Base-by-base conservation (phyloP, 2,888 invertebrate genomes). In the Platerodrilus igneus region DNA sequence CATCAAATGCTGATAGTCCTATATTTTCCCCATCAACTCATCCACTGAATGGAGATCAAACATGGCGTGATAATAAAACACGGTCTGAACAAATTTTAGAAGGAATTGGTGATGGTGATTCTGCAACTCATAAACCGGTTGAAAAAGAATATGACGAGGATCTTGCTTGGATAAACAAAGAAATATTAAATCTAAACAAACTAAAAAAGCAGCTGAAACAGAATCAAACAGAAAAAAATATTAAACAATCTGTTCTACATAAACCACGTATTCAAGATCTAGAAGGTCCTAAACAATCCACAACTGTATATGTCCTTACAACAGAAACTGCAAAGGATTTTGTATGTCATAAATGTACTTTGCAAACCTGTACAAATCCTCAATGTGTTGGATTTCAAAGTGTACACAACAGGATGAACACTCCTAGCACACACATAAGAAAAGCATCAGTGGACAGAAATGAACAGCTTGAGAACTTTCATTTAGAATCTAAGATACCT, bases 131-230 rank as follows among this genome's bases (percentile, higher is more conserved):
- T n/a, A n/a, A n/a, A n/a, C n/a, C n/a, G n/a, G 15, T 14, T 2
- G 19, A 28, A 19, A 70, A 71, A 57, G 75, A 76, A 53, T 67
- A 71, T 37, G 66, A 68, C 44, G 72, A 74, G 52, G 76, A 78
- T 48, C 53, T 78, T 9, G 61, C 69, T 13, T 75, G 76, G 76
- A 77, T 78, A 20, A 72, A 72, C 23, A 73, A 71, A 46, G 77
- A 77, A 57, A 77, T 78, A 9, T 64, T 67, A 22, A 75, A 78
- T 54, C 59, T 78, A 14, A 69, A 64, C 14, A 74, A 74, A 52
- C 57, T 78, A 9, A 76, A 74, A 58, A 58, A 62, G 50, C 60
- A 67, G 17, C 50, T 69, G 9, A 62, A 67, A 50, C 2, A 19
- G 3, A 26, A 26, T 10, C 10, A 25, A 6, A 25, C 6, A 11